phyloP scores from a whole-genome alignment of 2,797 vertebrate species.

The Falco columbarius region DNA sequence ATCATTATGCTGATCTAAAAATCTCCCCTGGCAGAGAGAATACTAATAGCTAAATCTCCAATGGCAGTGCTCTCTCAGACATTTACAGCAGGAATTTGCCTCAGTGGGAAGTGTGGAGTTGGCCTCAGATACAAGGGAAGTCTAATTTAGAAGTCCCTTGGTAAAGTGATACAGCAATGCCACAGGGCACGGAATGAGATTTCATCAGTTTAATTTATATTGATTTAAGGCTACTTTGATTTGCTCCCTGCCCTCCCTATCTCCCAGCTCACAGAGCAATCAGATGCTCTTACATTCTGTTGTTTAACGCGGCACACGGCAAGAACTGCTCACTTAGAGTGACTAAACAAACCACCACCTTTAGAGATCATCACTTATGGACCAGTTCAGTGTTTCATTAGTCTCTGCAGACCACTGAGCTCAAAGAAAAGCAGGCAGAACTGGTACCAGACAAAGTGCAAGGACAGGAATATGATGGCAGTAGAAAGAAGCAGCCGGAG shows the following conservation, averaged over 20 bases:
- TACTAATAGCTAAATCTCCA: neutral
- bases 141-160: neutral
- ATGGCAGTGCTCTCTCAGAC: neutral
- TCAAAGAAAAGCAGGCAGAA: neutral
- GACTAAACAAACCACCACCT: neutral
- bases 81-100: neutral
- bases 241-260: neutral
- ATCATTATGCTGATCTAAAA: neutral
- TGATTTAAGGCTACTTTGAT: neutral
- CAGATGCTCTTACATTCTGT: neutral
- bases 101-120: neutral
- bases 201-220: neutral
- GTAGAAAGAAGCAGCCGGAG: slow-evolving; percentile 21
- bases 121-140: neutral
- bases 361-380: neutral
- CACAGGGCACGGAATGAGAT: neutral
- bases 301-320: neutral
- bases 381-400: neutral
- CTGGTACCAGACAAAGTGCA: neutral
- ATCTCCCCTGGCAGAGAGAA: neutral
- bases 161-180: neutral
- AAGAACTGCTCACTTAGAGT: neutral
- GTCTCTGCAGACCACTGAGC: neutral
- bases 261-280: neutral
- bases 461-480: neutral